A percentile compares a stretch with the other conserved stretches of the same genome.
Conservation (phyloP, 2,113 vertebrate species). For the Irena cyanogastra region DNA sequence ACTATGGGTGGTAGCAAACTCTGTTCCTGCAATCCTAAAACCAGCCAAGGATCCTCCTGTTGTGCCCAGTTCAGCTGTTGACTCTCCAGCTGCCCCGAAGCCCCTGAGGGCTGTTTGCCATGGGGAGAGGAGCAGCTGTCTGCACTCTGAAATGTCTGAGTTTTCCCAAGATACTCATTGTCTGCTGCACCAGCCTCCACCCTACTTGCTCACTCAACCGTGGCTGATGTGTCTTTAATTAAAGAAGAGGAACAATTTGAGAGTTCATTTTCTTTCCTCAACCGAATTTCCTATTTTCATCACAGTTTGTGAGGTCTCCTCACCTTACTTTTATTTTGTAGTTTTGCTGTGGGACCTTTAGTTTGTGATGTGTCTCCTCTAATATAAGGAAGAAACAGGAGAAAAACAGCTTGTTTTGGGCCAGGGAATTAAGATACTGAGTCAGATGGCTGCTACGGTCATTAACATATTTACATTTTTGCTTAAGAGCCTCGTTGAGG, state of each 20-base stretch:
- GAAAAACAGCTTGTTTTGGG: neutral
- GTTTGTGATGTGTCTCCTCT: neutral
- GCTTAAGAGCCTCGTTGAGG: conserved; percentile 47
- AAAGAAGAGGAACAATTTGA: conserved; percentile 44
- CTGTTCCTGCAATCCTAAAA: neutral
- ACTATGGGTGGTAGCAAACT: neutral
- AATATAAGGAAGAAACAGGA: neutral
- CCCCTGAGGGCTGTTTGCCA: neutral
- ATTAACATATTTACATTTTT: conserved; percentile 68
- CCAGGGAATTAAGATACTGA: conserved; percentile 21
- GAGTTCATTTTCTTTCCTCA: conserved; percentile 7
- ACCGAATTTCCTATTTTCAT: neutral
- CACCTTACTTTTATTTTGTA: neutral
- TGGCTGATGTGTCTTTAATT: conserved; percentile 66
- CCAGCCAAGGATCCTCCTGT: neutral
- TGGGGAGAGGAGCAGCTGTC: conserved; percentile 41
- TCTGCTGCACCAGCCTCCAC: conserved; percentile 49
- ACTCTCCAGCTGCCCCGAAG: neutral
- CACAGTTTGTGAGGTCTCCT: neutral
- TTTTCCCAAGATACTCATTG: conserved; percentile 60
- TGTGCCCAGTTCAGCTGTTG: neutral
- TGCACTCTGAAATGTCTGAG: neutral
- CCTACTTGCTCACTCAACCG: conserved; percentile 62
- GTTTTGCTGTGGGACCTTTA: neutral
- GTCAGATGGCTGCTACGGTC: conserved; percentile 38